Evolutionary conservation across 2,797 vertebrate species (phyloP).

Genomic region (Hypotaenidia philippensis): DNA sequence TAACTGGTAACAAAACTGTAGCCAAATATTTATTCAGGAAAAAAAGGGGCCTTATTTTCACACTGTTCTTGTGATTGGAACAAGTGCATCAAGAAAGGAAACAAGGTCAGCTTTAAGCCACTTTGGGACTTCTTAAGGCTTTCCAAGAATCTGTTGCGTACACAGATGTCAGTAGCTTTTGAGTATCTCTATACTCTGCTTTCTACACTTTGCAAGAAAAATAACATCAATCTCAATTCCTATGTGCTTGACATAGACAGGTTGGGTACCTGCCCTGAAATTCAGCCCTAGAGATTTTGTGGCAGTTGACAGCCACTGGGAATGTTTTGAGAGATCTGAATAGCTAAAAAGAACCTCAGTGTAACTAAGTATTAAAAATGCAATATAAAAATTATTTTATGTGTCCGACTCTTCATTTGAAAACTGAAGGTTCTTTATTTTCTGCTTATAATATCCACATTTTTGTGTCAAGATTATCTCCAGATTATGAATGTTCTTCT

Average conservation of each 20-base stretch:
- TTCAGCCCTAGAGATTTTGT: background rate
- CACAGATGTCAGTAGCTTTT: background rate
- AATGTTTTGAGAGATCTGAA: background rate
- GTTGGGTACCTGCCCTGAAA: background rate
- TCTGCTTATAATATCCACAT: background rate
- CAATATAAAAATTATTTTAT: background rate
- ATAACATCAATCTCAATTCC: background rate
- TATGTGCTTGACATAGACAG: background rate
- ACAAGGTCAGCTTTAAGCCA: background rate
- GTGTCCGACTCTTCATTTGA: background rate
- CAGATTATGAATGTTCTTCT: background rate
- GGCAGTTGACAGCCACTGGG: background rate
- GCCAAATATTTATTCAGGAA: background rate
- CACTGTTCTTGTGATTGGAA: background rate
- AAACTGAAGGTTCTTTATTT: background rate
- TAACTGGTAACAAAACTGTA: background rate
- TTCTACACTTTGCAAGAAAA: background rate
- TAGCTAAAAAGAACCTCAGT: background rate
- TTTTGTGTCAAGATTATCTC: background rate
- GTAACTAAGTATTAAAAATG: background rate
- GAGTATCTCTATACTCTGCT: background rate
- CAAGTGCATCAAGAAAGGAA: background rate
- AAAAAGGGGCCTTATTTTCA: background rate
- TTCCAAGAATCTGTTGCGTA: background rate
- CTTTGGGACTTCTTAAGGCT: background rate